Percentiles rank a stretch among this genome's conserved stretches.
phyloP scores from a whole-genome alignment of 2,888 invertebrate genomes.

The Aphrophora alni region DNA sequence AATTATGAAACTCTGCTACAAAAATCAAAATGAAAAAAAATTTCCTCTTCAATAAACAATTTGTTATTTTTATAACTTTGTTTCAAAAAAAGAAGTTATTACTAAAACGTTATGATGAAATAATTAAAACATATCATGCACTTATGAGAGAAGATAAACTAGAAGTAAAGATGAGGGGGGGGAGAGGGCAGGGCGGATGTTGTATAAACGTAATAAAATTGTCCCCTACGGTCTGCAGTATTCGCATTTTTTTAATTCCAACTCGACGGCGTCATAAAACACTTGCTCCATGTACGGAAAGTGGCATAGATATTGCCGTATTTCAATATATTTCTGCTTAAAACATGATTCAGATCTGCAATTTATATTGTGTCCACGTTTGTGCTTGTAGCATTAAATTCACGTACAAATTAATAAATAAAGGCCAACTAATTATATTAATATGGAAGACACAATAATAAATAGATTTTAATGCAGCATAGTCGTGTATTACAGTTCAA shows the following conservation, averaged over 20 bases:
- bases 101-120: too few relatives aligned
- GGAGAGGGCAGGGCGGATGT: neutral
- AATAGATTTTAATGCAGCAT: neutral
- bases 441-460: neutral
- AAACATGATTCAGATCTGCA: neutral
- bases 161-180: neutral
- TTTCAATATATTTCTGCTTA: neutral
- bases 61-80: too few relatives aligned
- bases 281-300: neutral
- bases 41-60: too few relatives aligned
- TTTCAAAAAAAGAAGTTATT: too few relatives aligned
- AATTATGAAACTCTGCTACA: too few relatives aligned
- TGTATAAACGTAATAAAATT: neutral
- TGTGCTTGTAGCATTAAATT: neutral
- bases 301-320: neutral
- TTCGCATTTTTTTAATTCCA: neutral
- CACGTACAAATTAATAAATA: neutral
- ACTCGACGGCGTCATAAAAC: neutral
- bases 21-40: too few relatives aligned
- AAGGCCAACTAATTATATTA: slow-evolving; percentile 4
- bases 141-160: neutral
- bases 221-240: slow-evolving; percentile 3
- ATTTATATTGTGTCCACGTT: neutral
- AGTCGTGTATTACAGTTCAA: neutral
- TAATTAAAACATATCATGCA: too few relatives aligned